phyloP scores from a whole-genome alignment of 2,113 vertebrate genomes.

The Accipiter cooperii region DNA sequence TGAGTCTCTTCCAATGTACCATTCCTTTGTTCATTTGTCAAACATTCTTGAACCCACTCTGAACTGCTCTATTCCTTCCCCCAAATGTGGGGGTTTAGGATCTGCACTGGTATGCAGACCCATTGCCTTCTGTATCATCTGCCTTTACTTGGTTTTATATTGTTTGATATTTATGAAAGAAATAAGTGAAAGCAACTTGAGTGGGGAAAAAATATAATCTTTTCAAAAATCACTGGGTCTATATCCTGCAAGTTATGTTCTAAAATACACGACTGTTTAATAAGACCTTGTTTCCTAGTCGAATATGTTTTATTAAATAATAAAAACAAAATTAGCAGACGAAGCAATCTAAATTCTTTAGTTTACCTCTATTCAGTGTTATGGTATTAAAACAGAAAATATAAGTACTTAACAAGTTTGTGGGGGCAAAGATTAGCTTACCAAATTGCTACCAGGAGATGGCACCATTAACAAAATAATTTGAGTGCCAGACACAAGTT shows the following conservation, averaged over 20 bases:
- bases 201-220: neutral
- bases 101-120: neutral
- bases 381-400: neutral
- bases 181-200: neutral
- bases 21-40: neutral
- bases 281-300: neutral
- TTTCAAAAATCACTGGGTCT: neutral
- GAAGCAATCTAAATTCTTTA: neutral
- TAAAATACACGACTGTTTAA: neutral
- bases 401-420: neutral
- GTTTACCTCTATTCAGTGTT: neutral
- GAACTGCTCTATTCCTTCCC: neutral
- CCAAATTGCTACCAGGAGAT: conserved; percentile 75
- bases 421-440: conserved; percentile 8
- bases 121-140: neutral
- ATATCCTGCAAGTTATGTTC: neutral
- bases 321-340: neutral
- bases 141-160: neutral
- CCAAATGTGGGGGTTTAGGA: neutral
- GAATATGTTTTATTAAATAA: neutral
- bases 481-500: conserved; percentile 38
- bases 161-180: neutral
- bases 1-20: neutral
- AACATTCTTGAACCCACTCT: neutral
- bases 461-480: conserved; percentile 82